Base-by-base conservation (phyloP, 2,888 invertebrate genomes). In the Achlya flavicornis region DNA sequence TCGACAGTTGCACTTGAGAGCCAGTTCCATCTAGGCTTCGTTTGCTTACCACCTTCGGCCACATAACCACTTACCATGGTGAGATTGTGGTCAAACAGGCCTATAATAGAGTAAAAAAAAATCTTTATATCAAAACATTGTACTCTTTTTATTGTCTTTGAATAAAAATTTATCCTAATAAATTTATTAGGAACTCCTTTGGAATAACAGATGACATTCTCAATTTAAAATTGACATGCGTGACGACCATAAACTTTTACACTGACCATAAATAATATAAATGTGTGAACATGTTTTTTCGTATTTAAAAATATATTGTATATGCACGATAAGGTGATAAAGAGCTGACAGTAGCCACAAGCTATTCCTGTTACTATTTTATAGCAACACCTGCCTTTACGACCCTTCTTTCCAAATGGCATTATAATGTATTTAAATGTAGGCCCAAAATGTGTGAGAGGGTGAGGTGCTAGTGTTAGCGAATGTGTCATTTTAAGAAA, bases 351-450 rank as follows among this genome's bases (percentile, higher is more conserved):
- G 89, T 86, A 87, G 86, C 86, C 59, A 67, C 64, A 71, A 76
- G 79, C 85, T 83, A 83, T 85, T 83, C 81, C 79, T 16, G 53
- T 53, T 53, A 16, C 10, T 79, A 81, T 87, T 86, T 85, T 84
- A 87, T 83, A 76, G 75, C 78, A 74, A 72, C 85, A 91, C 89
- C 90, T 90, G 91, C 83, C 83, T 81, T 86, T 80, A 83, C 76
- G 74, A 75, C 83, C 81, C 80, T 63, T 78, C 80, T 74, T 77
- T 72, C 80, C 79, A 83, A 87, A 86, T 82, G 79, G 79, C 75
- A 81, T 86, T 90, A 82, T 89, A 90, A 91, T 90, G 80, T 89
- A 91, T 92, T 91, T 86, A 89, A 91, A 92, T 91, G 80, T 81
- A 89, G 88, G 79, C 85, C 82, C 81, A 64, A 86, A 89, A 84